These are phyloP conservation scores for Anoplolepis gracilipes DNA, from an alignment of 1,140 invertebrate species.

Conservation along the genomic window DNA sequence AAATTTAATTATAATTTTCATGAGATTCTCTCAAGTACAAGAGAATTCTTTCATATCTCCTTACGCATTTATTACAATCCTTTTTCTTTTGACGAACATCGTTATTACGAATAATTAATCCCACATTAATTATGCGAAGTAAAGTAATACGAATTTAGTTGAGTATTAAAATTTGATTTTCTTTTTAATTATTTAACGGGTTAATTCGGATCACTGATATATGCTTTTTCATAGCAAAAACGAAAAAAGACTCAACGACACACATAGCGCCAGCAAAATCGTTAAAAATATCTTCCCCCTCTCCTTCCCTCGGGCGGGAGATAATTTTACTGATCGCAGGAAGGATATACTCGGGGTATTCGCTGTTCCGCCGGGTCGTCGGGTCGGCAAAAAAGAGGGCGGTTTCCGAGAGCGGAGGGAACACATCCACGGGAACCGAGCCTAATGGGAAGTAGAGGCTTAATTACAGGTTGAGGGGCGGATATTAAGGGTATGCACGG, in stretches of 20 bases:
- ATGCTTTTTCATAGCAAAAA: not conserved
- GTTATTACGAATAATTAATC: slow-evolving; percentile 19
- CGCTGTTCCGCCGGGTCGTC: slow-evolving; percentile 43
- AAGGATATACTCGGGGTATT: slow-evolving; percentile 67
- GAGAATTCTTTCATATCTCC: not conserved
- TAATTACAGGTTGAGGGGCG: slow-evolving; percentile 73
- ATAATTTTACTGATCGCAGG: slow-evolving; percentile 65
- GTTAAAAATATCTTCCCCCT: slow-evolving; percentile 44
- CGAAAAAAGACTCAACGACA: not conserved
- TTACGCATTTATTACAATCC: not conserved
- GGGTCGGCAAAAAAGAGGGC: slow-evolving; percentile 13
- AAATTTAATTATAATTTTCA: not conserved
- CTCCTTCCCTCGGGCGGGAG: slow-evolving; percentile 26
- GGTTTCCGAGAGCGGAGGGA: slow-evolving; percentile 51
- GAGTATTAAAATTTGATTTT: not conserved
- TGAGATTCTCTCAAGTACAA: not conserved
- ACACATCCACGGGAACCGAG: slow-evolving; percentile 67
- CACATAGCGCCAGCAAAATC: not conserved
- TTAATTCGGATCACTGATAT: slow-evolving; percentile 7
- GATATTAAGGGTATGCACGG: slow-evolving; percentile 77
- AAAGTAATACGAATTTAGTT: not conserved
- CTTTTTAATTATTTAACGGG: not conserved
- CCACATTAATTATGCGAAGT: not conserved
- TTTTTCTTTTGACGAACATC: not conserved
- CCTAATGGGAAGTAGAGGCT: slow-evolving; percentile 73